A percentile compares a stretch with the other conserved stretches of the same genome.
Evolutionary conservation across 2,113 vertebrate genomes (phyloP).

Genomic region (Anolis carolinensis): DNA sequence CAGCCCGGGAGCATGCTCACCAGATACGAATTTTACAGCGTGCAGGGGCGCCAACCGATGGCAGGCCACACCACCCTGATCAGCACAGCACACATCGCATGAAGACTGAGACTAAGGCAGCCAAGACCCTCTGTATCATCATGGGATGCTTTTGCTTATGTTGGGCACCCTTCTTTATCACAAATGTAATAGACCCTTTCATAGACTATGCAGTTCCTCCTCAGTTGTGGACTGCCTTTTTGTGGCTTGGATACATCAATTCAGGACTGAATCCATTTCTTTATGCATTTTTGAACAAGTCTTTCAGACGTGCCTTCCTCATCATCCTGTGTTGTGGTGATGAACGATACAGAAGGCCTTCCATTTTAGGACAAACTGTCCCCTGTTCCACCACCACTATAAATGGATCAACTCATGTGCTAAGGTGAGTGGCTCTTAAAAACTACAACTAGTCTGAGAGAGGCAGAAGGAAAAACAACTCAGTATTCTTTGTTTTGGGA

Average conservation of each 20-base stretch:
- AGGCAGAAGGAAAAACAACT: neutral
- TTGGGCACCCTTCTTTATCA: slow-evolving; percentile 98
- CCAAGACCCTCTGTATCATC: slow-evolving; percentile 97
- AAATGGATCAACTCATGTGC: slow-evolving; percentile 93
- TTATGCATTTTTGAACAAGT: slow-evolving; percentile 99
- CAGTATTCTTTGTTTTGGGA: neutral
- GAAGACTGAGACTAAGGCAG: slow-evolving; percentile 96
- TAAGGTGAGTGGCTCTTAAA: slow-evolving; percentile 85
- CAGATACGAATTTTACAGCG: slow-evolving; percentile 93
- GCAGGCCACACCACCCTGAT: slow-evolving; percentile 78
- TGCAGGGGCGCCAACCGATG: slow-evolving; percentile 79
- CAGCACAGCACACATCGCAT: slow-evolving; percentile 93
- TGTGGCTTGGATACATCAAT: slow-evolving; percentile 99
- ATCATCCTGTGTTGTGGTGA: slow-evolving; percentile 97
- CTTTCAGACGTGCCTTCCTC: slow-evolving; percentile 99
- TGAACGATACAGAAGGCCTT: slow-evolving; percentile 89
- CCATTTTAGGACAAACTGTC: slow-evolving; percentile 84
- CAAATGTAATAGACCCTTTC: slow-evolving; percentile 97
- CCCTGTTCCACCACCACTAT: slow-evolving; percentile 92
- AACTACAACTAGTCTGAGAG: neutral
- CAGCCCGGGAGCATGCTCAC: slow-evolving; percentile 89
- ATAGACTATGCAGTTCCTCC: slow-evolving; percentile 90
- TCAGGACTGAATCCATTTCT: slow-evolving; percentile 98
- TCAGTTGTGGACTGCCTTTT: slow-evolving; percentile 92
- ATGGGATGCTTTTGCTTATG: slow-evolving; percentile 99